phyloP scores from a whole-genome alignment of 2,113 vertebrate genomes.

The Calypte anna region DNA sequence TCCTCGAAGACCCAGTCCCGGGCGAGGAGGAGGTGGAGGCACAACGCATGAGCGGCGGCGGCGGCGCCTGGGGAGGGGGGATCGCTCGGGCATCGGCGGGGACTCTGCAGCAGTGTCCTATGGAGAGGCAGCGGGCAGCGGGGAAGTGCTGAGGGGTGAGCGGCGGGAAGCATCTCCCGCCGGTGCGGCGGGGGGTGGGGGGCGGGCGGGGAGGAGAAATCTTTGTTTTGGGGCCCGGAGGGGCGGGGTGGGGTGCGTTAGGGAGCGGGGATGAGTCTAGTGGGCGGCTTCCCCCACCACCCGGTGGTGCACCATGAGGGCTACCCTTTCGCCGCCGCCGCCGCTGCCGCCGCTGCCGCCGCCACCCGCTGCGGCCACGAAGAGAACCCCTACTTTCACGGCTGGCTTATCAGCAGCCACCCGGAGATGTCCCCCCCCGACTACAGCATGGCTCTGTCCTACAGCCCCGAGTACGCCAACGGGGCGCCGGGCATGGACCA shows the following conservation, averaged over 20 bases:
- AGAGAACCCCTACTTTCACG: slow-evolving; percentile 95
- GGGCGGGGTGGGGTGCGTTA: slow-evolving; percentile 20
- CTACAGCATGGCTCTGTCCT: slow-evolving; percentile 92
- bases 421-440: slow-evolving; percentile 96
- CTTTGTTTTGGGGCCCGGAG: slow-evolving; percentile 1
- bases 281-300: slow-evolving; percentile 95
- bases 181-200: background rate
- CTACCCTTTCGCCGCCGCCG: slow-evolving; percentile 91
- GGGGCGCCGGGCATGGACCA: slow-evolving; percentile 86
- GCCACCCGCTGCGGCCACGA: slow-evolving; percentile 91
- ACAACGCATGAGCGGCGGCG: slow-evolving; percentile 22
- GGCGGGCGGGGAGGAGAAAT: slow-evolving; percentile 22
- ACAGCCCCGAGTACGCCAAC: slow-evolving; percentile 94
- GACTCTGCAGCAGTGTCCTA: background rate
- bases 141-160: background rate
- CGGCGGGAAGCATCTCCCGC: background rate
- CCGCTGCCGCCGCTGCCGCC: slow-evolving; percentile 83
- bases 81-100: background rate
- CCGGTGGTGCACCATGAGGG: slow-evolving; percentile 97
- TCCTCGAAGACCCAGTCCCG: slow-evolving; percentile 6
- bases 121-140: background rate
- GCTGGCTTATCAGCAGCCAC: slow-evolving; percentile 95
- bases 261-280: slow-evolving; percentile 87
- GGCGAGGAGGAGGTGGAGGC: slow-evolving; percentile 8
- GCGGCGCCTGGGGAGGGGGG: background rate